Percentiles rank a stretch among this genome's conserved stretches.
These are phyloP conservation scores for Agonopterix alstromeriana DNA, from an alignment of 2,888 invertebrate species.

Conservation along the genomic window DNA sequence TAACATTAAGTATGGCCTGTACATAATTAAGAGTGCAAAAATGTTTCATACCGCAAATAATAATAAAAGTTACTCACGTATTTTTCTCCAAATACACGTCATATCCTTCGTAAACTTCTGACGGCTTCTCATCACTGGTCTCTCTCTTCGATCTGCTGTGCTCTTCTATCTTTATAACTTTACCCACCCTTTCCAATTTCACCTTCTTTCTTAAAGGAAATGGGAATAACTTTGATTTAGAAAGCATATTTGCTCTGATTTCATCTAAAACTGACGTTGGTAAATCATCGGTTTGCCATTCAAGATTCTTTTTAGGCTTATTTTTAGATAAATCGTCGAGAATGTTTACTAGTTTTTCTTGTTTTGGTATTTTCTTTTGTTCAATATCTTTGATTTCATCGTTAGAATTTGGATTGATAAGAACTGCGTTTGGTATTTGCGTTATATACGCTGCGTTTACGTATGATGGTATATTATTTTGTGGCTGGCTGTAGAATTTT, in stretches of 20 bases:
- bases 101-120: constrained; percentile 13
- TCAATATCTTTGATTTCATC: constrained; percentile 15
- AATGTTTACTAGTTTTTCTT: constrained; percentile 3
- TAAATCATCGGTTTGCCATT: constrained; percentile 53
- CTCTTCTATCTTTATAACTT: constrained; percentile 44
- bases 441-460: constrained; percentile 13
- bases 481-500: constrained; percentile 20
- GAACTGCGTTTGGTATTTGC: constrained; percentile 17
- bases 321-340: not conserved
- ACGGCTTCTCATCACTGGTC: not conserved
- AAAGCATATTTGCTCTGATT: constrained; percentile 42
- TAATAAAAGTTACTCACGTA: constrained; percentile 39
- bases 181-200: constrained; percentile 51
- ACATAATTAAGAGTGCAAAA: too few relatives aligned
- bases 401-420: constrained; percentile 21
- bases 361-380: constrained; percentile 1
- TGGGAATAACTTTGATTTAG: constrained; percentile 33
- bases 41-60: too few relatives aligned
- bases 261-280: constrained; percentile 42
- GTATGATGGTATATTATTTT: constrained; percentile 17
- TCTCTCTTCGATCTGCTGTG: constrained; percentile 33
- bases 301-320: constrained; percentile 13
- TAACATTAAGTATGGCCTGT: too few relatives aligned
- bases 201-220: constrained; percentile 45
- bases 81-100: constrained; percentile 47